A percentile compares a stretch with the other conserved stretches of the same genome.
phyloP scores from a whole-genome alignment of 2,888 invertebrate genomes.

The Lasioglossum villosulum region DNA sequence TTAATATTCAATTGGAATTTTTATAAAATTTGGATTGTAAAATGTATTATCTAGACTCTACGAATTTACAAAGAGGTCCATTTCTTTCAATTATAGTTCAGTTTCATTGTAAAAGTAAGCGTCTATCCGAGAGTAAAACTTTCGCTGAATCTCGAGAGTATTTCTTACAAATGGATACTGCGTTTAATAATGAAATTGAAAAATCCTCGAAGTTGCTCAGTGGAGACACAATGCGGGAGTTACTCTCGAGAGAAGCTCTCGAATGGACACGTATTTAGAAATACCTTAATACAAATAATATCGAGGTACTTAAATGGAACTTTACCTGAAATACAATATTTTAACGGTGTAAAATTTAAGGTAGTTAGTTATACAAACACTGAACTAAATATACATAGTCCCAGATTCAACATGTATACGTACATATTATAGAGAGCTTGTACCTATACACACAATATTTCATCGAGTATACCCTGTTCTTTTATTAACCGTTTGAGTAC shows the following conservation, averaged over 20 bases:
- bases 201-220: background rate
- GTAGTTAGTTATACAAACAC: background rate
- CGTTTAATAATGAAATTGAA: background rate
- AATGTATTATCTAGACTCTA: background rate
- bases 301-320: background rate
- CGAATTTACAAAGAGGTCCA: background rate
- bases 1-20: background rate
- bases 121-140: background rate
- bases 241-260: background rate
- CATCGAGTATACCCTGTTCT: constrained; percentile 17
- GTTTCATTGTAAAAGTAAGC: background rate
- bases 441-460: constrained; percentile 12
- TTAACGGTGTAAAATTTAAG: background rate
- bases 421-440: background rate
- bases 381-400: constrained; percentile 3
- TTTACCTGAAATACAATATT: constrained; percentile 5
- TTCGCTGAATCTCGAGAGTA: background rate
- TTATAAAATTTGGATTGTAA: background rate
- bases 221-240: background rate
- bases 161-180: background rate
- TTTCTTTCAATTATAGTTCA: no score
- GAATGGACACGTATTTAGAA: background rate
- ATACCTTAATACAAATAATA: background rate
- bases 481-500: background rate
- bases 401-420: background rate